Conservation (phyloP, 2,113 vertebrate genomes). For the Barnardius zonarius region DNA sequence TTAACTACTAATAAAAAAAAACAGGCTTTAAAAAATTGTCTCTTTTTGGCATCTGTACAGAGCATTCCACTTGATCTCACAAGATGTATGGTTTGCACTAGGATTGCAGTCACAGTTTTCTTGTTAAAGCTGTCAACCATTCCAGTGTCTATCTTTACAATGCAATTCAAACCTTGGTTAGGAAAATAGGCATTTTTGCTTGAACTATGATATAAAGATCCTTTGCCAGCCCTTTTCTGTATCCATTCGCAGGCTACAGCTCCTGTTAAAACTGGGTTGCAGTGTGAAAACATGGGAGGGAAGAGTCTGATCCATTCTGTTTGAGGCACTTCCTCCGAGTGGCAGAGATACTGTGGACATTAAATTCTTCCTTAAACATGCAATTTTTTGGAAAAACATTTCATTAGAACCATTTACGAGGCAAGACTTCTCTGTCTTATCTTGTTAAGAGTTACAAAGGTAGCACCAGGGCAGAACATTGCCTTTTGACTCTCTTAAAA, state of each 20-base stretch:
- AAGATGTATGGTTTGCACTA: constrained; percentile 61
- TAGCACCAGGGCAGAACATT: constrained; percentile 1
- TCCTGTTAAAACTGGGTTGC: constrained; percentile 3
- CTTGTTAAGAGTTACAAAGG: constrained; percentile 23
- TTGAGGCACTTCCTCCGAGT: not conserved
- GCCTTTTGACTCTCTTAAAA: constrained; percentile 23
- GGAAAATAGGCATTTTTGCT: constrained; percentile 44
- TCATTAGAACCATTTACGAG: not conserved
- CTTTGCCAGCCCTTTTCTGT: not conserved
- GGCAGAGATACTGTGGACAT: not conserved
- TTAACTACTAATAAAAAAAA: constrained; percentile 60
- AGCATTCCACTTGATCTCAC: constrained; percentile 62
- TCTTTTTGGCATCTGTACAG: constrained; percentile 63
- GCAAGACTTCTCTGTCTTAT: constrained; percentile 23
- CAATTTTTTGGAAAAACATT: not conserved
- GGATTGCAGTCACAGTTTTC: constrained; percentile 59
- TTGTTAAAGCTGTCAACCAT: constrained; percentile 56
- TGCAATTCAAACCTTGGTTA: constrained; percentile 43
- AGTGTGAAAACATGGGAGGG: not conserved
- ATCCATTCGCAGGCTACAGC: not conserved
- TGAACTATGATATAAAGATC: constrained; percentile 38
- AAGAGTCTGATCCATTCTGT: constrained; percentile 8
- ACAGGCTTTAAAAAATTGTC: constrained; percentile 39
- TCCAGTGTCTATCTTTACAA: constrained; percentile 61
- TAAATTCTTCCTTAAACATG: not conserved